phyloP scores from a whole-genome alignment of 2,797 vertebrate species.

The Chaetophractus vellerosus region DNA sequence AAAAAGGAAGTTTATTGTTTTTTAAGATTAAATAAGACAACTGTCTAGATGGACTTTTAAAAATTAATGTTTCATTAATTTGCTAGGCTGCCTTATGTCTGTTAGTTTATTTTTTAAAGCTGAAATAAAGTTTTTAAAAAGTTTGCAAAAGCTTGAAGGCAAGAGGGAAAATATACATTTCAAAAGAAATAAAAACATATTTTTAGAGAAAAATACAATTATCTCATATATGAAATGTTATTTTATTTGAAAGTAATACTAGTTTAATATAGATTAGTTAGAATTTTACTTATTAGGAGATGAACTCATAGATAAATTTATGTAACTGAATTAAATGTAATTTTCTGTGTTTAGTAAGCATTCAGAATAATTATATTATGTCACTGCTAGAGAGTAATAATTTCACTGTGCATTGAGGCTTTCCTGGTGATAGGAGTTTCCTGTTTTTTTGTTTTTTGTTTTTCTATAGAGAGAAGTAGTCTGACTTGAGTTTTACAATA shows the following conservation, averaged over 20 bases:
- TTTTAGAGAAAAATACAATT: background rate
- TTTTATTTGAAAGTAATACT: background rate
- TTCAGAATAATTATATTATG: background rate
- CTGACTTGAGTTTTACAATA: background rate
- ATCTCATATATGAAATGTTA: background rate
- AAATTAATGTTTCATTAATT: no score
- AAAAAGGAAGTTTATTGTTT: no score
- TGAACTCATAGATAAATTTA: background rate
- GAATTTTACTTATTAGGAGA: constrained; percentile 4
- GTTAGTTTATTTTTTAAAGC: no score
- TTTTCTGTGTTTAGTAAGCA: background rate
- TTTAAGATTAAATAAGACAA: no score
- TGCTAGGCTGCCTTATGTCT: no score
- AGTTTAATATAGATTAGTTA: background rate
- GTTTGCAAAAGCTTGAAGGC: background rate
- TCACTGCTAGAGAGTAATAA: background rate
- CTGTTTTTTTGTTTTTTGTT: background rate
- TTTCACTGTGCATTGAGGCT: background rate
- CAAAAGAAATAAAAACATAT: background rate
- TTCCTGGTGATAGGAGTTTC: background rate
- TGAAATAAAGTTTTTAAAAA: no score
- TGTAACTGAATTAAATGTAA: background rate
- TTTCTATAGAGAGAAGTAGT: background rate
- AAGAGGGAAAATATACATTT: no score
- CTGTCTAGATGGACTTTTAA: no score